Base-by-base conservation (phyloP, 2,113 vertebrate genomes). In the Prinia subflava region DNA sequence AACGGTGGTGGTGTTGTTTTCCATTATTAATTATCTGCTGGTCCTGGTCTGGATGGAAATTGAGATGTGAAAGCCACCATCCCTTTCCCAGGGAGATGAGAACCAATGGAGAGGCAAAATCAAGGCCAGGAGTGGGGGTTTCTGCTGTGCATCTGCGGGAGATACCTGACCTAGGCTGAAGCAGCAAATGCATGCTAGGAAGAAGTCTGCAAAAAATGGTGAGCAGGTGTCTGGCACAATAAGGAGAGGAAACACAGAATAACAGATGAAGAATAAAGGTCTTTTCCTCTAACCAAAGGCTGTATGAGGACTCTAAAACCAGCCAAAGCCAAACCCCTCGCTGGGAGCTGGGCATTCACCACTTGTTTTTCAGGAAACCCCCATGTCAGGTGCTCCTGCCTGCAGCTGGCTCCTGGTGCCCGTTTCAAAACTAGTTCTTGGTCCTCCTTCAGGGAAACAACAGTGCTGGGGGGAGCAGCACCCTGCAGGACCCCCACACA, bases 1-100 rank as follows among this genome's bases (percentile, higher is more conserved):
- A 89, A 46, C 0, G 1, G 42, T 15, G 2, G 1, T 3, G 33
- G 62, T 50, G 64, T 7, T 89, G 64, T 70, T 87, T 91, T 70
- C 87, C 62, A 35, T 77, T 81, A 76, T 88, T 89, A 62, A 92
- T 87, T 83, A 69, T 70, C 64, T 82, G 52, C 69, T 91, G 28
- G 50, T 77, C 47, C 71, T 53, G 70, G 25, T 31, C 79, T 46
- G 50, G 59, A 52, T 28, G 52, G 50, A 28, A 52, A 33, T 71
- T 0, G 0, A 74, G 68, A 57, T 0, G 7, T 12, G 53, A 83
- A 85, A 76, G 68, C 49, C 24, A 56, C 42, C 13, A 33, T 59
- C 37, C 13, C 21, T 67, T 73, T 75, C 31, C 55, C 42, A 41
- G 14, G 62, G 50, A 87, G 39, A 46, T 70, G 46, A 87, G 31